These are phyloP conservation scores for Holothuria scabra DNA, from an alignment of 53 echinoderm and acorn worm genomes.

Conservation along the genomic window DNA sequence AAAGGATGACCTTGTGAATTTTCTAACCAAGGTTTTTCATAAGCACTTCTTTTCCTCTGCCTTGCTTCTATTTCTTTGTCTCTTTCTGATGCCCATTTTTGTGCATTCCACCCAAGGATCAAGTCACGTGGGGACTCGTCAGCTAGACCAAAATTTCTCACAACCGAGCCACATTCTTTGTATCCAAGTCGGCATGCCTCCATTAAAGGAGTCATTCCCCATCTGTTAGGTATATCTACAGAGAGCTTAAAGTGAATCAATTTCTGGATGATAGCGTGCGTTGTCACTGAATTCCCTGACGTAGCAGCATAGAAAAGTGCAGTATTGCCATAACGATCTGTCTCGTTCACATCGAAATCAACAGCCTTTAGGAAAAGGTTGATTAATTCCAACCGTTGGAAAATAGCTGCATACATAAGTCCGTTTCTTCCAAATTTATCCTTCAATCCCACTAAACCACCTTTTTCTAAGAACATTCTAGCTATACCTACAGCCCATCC, in stretches of 20 bases:
- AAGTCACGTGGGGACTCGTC: constrained; percentile 60
- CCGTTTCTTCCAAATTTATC: constrained; percentile 84
- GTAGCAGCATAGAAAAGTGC: constrained; percentile 89
- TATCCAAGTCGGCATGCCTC: constrained; percentile 85
- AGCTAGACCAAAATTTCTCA: constrained; percentile 67
- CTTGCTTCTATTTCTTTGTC: constrained; percentile 48
- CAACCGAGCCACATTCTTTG: constrained; percentile 52
- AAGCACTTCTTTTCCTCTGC: constrained; percentile 51
- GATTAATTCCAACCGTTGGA: constrained; percentile 63
- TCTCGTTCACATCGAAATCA: constrained; percentile 82
- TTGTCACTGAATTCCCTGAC: constrained; percentile 60
- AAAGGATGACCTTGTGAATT: neutral
- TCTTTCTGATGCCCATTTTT: constrained; percentile 71
- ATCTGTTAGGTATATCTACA: constrained; percentile 72
- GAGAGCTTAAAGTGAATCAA: constrained; percentile 65
- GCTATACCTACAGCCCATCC: constrained; percentile 85
- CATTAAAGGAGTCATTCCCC: constrained; percentile 83
- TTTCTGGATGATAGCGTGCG: constrained; percentile 55
- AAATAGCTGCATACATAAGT: constrained; percentile 76
- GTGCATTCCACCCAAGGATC: constrained; percentile 66
- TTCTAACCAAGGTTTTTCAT: constrained; percentile 83
- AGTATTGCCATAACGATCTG: constrained; percentile 81
- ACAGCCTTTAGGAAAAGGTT: constrained; percentile 68
- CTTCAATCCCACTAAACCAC: constrained; percentile 73
- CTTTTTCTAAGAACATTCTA: constrained; percentile 76